These are phyloP conservation scores for Tyrannus savana DNA, from an alignment of 2,113 vertebrate species.

Conservation along the genomic window DNA sequence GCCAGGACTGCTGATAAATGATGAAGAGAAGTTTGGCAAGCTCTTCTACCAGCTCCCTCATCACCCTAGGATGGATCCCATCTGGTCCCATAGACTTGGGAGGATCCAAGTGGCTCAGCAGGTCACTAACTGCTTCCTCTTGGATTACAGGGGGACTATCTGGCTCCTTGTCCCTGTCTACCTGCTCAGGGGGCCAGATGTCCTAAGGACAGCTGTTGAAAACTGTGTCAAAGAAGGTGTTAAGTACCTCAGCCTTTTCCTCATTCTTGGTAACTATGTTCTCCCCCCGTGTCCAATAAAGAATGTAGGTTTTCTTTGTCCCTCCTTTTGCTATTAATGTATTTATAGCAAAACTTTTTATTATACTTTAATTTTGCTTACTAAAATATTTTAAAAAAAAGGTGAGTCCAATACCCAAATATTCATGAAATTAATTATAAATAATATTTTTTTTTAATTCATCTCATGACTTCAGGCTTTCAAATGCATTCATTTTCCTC, in stretches of 20 bases:
- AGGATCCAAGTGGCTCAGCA: not conserved
- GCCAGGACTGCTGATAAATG: not conserved
- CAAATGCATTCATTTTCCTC: not conserved
- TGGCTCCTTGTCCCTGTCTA: not conserved
- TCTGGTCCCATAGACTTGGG: not conserved
- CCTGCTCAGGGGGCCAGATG: not conserved
- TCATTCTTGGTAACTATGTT: not conserved
- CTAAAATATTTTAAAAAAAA: not conserved
- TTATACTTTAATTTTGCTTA: not conserved
- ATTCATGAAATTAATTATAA: not conserved
- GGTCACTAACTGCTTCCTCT: not conserved
- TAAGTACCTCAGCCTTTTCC: not conserved
- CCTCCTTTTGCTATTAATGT: not conserved
- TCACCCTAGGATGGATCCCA: not conserved
- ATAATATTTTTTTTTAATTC: not conserved
- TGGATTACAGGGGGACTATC: not conserved
- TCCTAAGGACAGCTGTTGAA: not conserved
- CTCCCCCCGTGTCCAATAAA: not conserved
- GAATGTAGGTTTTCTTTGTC: not conserved
- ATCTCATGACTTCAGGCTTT: not conserved
- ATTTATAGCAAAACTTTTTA: not conserved
- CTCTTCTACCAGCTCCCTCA: not conserved
- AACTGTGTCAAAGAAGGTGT: not conserved
- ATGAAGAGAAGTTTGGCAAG: not conserved
- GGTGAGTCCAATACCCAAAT: not conserved